phyloP scores from a whole-genome alignment of 2,888 invertebrate species.

The Ophonus ardosiacus region DNA sequence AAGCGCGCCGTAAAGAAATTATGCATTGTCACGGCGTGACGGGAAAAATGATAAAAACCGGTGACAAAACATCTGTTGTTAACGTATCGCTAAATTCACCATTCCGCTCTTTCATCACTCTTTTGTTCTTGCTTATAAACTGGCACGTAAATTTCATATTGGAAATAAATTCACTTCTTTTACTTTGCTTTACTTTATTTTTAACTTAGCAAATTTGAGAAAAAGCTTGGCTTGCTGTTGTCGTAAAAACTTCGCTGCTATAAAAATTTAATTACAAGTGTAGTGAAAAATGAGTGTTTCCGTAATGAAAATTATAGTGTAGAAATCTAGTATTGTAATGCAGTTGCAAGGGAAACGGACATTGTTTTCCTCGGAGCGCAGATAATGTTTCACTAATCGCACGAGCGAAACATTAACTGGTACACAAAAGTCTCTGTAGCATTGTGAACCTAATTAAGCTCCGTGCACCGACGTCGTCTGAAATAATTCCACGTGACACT shows the following conservation, averaged over 20 bases:
- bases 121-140: slow-evolving; percentile 20
- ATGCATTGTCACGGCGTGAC: slow-evolving; percentile 8
- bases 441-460: slow-evolving; percentile 44
- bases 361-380: slow-evolving; percentile 33
- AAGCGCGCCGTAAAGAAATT: neutral
- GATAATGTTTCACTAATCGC: slow-evolving; percentile 48
- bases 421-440: slow-evolving; percentile 34
- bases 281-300: slow-evolving; percentile 22
- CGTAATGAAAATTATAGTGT: slow-evolving; percentile 37
- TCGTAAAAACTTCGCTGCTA: neutral
- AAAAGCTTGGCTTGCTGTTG: neutral
- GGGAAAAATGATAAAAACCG: slow-evolving; percentile 16
- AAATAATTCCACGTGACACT: slow-evolving; percentile 32
- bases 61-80: slow-evolving; percentile 30
- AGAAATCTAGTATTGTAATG: slow-evolving; percentile 37
- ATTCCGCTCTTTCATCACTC: slow-evolving; percentile 16
- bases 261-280: slow-evolving; percentile 26
- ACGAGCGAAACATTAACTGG: slow-evolving; percentile 32
- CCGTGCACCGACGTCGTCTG: slow-evolving; percentile 13
- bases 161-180: neutral
- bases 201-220: neutral
- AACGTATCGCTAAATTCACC: slow-evolving; percentile 27
- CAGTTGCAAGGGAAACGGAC: slow-evolving; percentile 21
- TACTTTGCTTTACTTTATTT: neutral
- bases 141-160: neutral